Evolutionary conservation across 2,113 vertebrate species (phyloP).

Genomic region (Dissostichus mawsoni): DNA sequence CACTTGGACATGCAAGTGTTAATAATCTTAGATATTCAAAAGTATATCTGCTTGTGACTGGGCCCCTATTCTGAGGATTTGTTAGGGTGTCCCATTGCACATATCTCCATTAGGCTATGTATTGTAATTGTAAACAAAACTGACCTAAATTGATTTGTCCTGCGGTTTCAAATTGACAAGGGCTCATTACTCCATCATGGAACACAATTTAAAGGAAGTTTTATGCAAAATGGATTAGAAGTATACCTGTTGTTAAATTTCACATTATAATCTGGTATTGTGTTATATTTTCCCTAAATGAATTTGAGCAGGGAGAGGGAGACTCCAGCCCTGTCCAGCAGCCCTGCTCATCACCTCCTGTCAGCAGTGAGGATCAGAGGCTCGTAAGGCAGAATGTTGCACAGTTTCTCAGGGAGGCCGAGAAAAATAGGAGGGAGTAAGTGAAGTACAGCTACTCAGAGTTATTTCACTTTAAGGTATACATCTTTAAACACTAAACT

Average conservation of each 20-base stretch:
- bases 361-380: conserved; percentile 78
- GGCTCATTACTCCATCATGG: not conserved
- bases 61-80: too few relatives aligned
- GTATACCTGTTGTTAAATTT: not conserved
- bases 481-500: not conserved
- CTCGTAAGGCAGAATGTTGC: conserved; percentile 75
- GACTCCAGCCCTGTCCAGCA: conserved; percentile 9
- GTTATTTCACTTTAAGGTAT: not conserved
- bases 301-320: conserved; percentile 40
- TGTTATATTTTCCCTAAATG: not conserved
- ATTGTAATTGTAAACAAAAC: too few relatives aligned
- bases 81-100: too few relatives aligned
- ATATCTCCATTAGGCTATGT: too few relatives aligned
- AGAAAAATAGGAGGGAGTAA: conserved; percentile 88
- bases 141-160: too few relatives aligned
- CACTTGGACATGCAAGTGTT: too few relatives aligned
- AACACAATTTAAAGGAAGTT: not conserved
- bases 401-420: conserved; percentile 86
- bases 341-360: conserved; percentile 1
- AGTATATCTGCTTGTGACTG: too few relatives aligned
- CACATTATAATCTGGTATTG: not conserved
- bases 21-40: too few relatives aligned
- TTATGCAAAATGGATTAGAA: not conserved
- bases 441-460: conserved; percentile 30
- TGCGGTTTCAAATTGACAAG: too few relatives aligned